phyloP scores from a whole-genome alignment of 1,140 invertebrate species.

The Reticulitermes speratus region DNA sequence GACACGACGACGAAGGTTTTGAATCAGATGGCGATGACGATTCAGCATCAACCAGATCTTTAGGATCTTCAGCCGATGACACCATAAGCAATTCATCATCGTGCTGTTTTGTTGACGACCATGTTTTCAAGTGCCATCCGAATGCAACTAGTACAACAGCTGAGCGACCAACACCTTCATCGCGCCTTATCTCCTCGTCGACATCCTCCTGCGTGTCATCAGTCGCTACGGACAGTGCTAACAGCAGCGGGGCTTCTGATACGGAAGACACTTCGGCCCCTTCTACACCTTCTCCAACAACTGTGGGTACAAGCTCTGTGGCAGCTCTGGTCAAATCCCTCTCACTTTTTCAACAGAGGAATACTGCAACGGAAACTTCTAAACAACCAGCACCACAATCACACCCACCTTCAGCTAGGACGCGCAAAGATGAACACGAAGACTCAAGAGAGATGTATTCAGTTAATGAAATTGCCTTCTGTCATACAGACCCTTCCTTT shows the following conservation, averaged over 20 bases:
- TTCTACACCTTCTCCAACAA: slow-evolving; percentile 27
- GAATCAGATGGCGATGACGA: slow-evolving; percentile 47
- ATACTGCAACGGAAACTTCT: background rate
- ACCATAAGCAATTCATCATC: slow-evolving; percentile 32
- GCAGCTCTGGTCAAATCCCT: background rate
- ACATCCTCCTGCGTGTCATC: slow-evolving; percentile 22
- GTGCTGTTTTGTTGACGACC: slow-evolving; percentile 35
- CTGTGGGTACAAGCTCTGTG: slow-evolving; percentile 20
- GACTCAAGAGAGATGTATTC: slow-evolving; percentile 34
- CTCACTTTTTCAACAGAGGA: background rate
- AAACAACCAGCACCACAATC: background rate
- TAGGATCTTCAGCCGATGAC: slow-evolving; percentile 34
- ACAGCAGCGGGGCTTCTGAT: slow-evolving; percentile 45
- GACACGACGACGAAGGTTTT: slow-evolving; percentile 46
- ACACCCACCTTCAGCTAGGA: background rate
- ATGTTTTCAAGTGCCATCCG: slow-evolving; percentile 31
- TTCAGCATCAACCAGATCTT: slow-evolving; percentile 38
- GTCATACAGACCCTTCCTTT: slow-evolving; percentile 45
- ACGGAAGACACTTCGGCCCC: slow-evolving; percentile 41
- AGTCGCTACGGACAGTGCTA: slow-evolving; percentile 45
- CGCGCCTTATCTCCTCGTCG: background rate
- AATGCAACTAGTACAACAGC: background rate
- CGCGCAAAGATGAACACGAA: background rate
- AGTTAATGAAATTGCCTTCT: slow-evolving; percentile 40
- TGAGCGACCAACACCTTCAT: background rate